Conservation (phyloP, 1,140 invertebrate species). For the Bombus superbus region DNA sequence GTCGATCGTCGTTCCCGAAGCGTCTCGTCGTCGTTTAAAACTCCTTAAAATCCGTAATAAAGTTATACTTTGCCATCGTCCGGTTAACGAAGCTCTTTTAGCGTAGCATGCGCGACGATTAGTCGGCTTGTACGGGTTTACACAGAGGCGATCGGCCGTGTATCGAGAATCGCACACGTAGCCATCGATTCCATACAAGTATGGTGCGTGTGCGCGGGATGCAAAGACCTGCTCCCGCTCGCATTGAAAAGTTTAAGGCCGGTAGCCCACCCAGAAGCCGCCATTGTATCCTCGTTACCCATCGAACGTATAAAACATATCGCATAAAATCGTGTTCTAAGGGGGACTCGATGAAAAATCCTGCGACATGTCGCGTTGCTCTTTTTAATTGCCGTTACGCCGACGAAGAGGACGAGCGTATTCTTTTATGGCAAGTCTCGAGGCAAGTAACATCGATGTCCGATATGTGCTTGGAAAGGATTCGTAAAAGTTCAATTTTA, state of each 20-base stretch:
- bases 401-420: neutral
- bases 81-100: neutral
- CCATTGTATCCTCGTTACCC: conserved; percentile 50
- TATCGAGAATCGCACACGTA: conserved; percentile 5
- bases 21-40: neutral
- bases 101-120: neutral
- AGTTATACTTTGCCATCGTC: neutral
- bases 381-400: neutral
- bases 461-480: no score
- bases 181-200: conserved; percentile 8
- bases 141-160: neutral
- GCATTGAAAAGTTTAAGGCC: conserved; percentile 42
- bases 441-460: neutral
- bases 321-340: conserved; percentile 30
- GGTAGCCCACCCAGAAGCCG: conserved; percentile 51
- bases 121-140: neutral
- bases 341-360: conserved; percentile 8
- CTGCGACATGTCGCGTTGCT: neutral
- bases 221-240: conserved; percentile 18
- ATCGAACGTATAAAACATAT: conserved; percentile 54
- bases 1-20: no score
- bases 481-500: no score
- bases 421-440: neutral
- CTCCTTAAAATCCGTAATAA: neutral
- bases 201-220: conserved; percentile 18